A percentile compares a stretch with the other conserved stretches of the same genome.
These are phyloP conservation scores for Anomalospiza imberbis DNA, from an alignment of 2,797 vertebrate species.

Conservation along the genomic window DNA sequence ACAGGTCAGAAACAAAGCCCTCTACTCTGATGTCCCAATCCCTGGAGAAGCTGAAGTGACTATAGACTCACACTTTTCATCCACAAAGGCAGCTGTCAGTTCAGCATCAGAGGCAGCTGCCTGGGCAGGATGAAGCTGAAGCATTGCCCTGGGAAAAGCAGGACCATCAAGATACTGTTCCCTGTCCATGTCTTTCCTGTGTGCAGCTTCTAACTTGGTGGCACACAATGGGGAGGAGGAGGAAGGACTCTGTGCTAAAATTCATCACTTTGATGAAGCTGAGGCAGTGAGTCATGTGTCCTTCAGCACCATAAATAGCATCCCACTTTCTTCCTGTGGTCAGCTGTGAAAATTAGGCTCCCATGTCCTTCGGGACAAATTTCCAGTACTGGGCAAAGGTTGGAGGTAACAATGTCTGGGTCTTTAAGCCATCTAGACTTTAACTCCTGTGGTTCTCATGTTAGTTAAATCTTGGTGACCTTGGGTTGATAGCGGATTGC, in stretches of 20 bases:
- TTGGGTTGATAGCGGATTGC: neutral
- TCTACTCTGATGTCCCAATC: neutral
- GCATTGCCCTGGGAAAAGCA: neutral
- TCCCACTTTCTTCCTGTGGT: neutral
- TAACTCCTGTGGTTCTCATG: neutral
- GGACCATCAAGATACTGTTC: neutral
- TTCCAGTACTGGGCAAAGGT: neutral
- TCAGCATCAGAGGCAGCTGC: neutral
- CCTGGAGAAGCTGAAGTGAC: neutral
- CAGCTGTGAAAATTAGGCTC: neutral
- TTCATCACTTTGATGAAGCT: neutral
- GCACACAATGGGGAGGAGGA: neutral
- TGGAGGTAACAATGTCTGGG: neutral
- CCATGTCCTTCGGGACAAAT: neutral
- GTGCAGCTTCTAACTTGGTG: neutral
- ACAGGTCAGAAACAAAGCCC: neutral
- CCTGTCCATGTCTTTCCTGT: neutral
- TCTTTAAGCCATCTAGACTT: neutral
- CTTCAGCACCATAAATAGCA: neutral
- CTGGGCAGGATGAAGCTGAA: neutral
- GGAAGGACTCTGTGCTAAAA: neutral
- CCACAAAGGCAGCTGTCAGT: neutral
- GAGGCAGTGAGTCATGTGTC: neutral
- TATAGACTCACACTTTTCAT: neutral
- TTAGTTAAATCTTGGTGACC: neutral